phyloP scores from a whole-genome alignment of 2,797 vertebrate genomes.

The Erpetoichthys calabaricus region DNA sequence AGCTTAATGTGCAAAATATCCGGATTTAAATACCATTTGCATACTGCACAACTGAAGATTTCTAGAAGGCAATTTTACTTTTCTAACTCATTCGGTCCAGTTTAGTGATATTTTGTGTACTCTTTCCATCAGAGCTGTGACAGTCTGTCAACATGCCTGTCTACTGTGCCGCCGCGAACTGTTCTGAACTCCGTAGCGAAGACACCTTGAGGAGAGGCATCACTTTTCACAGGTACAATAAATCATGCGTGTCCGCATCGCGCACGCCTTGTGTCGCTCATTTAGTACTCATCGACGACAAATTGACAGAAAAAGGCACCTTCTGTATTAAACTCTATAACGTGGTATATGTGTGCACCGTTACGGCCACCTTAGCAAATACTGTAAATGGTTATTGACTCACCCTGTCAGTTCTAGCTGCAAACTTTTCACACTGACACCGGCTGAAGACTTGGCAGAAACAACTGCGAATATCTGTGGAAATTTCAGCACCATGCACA shows the following conservation, averaged over 20 bases:
- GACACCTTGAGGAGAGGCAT: slow-evolving; percentile 1
- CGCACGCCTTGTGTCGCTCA: too few species aligned
- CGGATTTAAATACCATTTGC: too few species aligned
- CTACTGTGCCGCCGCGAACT: not conserved
- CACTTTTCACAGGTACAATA: not conserved
- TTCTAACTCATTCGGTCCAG: too few species aligned
- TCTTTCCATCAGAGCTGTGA: not conserved
- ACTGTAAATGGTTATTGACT: slow-evolving; percentile 14
- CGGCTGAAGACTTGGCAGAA: slow-evolving; percentile 30
- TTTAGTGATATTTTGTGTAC: not conserved
- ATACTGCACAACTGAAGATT: too few species aligned
- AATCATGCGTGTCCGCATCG: too few species aligned
- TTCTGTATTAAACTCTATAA: too few species aligned
- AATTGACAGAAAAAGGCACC: too few species aligned
- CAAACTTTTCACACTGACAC: slow-evolving; percentile 42
- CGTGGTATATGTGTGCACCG: too few species aligned
- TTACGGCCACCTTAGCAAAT: too few species aligned
- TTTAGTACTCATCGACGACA: too few species aligned
- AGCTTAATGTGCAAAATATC: too few species aligned
- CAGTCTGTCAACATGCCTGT: not conserved
- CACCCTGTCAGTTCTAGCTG: slow-evolving; percentile 49
- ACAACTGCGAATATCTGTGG: slow-evolving; percentile 41
- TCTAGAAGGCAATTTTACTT: too few species aligned
- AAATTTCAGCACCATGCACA: slow-evolving; percentile 42
- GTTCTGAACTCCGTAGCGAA: not conserved